Base-by-base conservation (phyloP, 2,113 vertebrate genomes). In the Pseudolaguvia tuberculata region DNA sequence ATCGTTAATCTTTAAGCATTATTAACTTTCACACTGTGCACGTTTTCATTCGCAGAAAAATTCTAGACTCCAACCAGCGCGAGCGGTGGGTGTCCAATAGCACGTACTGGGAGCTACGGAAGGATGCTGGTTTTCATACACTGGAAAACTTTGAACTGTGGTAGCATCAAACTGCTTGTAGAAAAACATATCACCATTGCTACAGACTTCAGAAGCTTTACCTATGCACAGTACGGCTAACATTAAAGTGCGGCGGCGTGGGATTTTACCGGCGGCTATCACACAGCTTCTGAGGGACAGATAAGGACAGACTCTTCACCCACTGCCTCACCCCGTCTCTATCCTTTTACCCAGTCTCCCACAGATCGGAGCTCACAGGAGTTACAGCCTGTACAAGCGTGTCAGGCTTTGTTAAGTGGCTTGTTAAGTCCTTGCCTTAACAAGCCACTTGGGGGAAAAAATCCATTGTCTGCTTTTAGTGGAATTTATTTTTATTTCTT, bases 31-130 rank as follows among this genome's bases (percentile, higher is more conserved):
- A 29, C 2, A 61, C 15, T 83, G 39, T 47, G 9, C 5, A 12
- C 58, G 69, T 76, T 76, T 61, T 45, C 18, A 29, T 77, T 73
- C 86, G 18, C 90, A 99, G 97, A 89, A 99, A 98, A 91, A 90
- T 94, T 81, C 88, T 92, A 0, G 96, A 98, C 1, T 84, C 89
- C 80, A 95, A 98, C 90, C 95, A 95, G 86, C 94, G 94, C 87
- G 97, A 99, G 91, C 87, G 92, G 71, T 99, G 97, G 96, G 92
- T 98, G 86, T 94, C 94, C 80, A 99, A 96, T 80, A 95, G 94
- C 85, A 94, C 84, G 31, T 98, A 99, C 86, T 99, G 97, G 97
- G 97, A 98, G 83, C 89, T 98, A 23, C 94, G 97, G 68, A 98
- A 96, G 85, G 95, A 94, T 88, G 96, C 96, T 47, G 97, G 97